These are phyloP conservation scores for Brachyptera putata DNA, from an alignment of 2,888 invertebrate species.

Conservation along the genomic window DNA sequence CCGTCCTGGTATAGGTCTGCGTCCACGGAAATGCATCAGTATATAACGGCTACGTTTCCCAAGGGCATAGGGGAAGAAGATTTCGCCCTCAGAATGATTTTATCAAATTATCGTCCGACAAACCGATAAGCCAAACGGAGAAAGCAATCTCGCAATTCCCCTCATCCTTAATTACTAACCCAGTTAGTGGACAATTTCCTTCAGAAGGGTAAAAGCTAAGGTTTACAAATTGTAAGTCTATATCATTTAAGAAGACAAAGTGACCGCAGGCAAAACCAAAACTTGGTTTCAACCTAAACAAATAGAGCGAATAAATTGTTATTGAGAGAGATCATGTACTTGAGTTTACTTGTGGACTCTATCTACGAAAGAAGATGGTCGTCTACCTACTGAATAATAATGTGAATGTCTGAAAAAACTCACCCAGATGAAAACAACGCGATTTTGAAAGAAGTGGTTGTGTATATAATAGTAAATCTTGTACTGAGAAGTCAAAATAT, in stretches of 20 bases:
- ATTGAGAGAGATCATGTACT: no score
- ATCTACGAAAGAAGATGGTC: no score
- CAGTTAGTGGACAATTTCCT: constrained; percentile 16
- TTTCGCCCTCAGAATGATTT: neutral
- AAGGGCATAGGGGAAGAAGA: neutral
- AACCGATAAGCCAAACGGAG: constrained; percentile 1
- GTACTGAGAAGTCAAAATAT: no score
- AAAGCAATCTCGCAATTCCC: constrained; percentile 10
- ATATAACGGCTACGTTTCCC: no score
- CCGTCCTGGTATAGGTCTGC: neutral
- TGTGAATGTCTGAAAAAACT: no score
- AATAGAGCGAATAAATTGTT: neutral
- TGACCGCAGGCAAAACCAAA: neutral
- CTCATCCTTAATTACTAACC: constrained; percentile 14
- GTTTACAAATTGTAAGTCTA: constrained; percentile 1
- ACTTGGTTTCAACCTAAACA: neutral
- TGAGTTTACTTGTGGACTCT: no score
- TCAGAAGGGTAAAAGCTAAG: neutral
- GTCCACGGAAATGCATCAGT: no score
- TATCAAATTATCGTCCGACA: constrained; percentile 18
- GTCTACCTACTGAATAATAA: no score
- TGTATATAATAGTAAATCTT: no score
- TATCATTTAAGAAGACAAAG: constrained; percentile 1
- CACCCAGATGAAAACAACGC: no score
- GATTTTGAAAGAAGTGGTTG: no score